Evolutionary conservation across 2,113 vertebrate genomes (phyloP), one percentile per base, ranked within the genome.

Genomic region (Rallus limicola): DNA sequence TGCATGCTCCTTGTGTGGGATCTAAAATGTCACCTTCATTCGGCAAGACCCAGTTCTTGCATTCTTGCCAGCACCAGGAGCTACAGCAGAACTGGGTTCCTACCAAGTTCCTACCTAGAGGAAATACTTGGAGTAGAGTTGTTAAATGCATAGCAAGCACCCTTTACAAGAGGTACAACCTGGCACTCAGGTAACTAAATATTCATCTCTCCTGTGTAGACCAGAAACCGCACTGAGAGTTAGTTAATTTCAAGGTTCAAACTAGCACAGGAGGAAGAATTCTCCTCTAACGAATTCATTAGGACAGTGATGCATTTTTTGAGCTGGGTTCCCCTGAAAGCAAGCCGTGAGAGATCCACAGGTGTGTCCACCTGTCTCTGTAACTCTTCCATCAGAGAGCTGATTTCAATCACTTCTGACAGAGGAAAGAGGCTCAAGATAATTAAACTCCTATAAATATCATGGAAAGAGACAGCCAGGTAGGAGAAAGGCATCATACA

Each of bases 401-500:
- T 67, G 88, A 86, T 63, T 59, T 86, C 80, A 75, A 86, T 88
- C 92, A 16, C 56, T 93, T 14, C 3, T 88, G 95, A 91, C 92
- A 92, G 86, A 85, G 56, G 19, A 9, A 84, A 83, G 76, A 83
- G 64, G 86, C 86, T 96, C 19, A 2, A 42, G 72, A 38, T 88
- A 86, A 96, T 90, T 62, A 84, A 95, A 82, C 21, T 77, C 55
- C 86, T 55, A 56, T 75, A 88, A 96, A 52, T 28, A n/a, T 67
- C 92, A 67, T 3, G 33, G 86, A 52, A 92, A 83, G 40, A 60
- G 90, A 31, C 33, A 93, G 88, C 56, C 59, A 20, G 25, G 92
- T 63, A 34, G 6, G 31, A 91, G 69, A 59, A 53, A 55, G 16
- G 50, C 71, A 64, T 11, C 25, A 1, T 9, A 19, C 76, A 19